phyloP scores from a whole-genome alignment of 2,113 vertebrate genomes.

The Mystacornis crossleyi region DNA sequence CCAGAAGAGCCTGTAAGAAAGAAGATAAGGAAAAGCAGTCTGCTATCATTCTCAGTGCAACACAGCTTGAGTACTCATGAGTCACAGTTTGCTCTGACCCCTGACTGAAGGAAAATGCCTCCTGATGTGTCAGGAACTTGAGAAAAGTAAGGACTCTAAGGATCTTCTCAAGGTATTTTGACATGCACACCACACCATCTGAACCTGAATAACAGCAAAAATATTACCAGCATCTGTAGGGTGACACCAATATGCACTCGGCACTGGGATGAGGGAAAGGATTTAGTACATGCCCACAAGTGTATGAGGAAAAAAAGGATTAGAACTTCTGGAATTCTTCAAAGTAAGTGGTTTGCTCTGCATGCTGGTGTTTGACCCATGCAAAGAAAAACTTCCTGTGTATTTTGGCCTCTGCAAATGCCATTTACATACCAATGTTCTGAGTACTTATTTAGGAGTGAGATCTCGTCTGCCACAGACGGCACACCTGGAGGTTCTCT shows the following conservation, averaged over 20 bases:
- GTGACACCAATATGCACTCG: not conserved
- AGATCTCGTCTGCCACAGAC: not conserved
- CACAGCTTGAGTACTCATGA: not conserved
- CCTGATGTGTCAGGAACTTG: not conserved
- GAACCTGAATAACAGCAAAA: not conserved
- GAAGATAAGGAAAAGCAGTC: constrained; percentile 2
- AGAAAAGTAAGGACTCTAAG: not conserved
- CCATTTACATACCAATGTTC: not conserved
- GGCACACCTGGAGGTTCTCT: not conserved
- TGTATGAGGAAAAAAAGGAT: not conserved
- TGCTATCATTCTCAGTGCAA: not conserved
- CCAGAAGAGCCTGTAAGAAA: not conserved
- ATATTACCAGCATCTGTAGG: not conserved
- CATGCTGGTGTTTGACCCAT: not conserved
- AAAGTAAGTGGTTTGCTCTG: not conserved
- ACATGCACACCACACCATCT: not conserved
- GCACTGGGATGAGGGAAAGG: not conserved
- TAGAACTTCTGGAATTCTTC: not conserved
- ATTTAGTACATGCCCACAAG: not conserved
- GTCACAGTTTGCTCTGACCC: not conserved
- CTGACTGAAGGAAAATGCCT: not conserved
- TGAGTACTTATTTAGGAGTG: not conserved
- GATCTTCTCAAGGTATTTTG: not conserved
- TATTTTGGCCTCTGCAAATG: not conserved
- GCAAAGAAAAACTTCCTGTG: not conserved